Evolutionary conservation across 2,797 vertebrate species (phyloP).

Genomic region (Enteromius treurensis): DNA sequence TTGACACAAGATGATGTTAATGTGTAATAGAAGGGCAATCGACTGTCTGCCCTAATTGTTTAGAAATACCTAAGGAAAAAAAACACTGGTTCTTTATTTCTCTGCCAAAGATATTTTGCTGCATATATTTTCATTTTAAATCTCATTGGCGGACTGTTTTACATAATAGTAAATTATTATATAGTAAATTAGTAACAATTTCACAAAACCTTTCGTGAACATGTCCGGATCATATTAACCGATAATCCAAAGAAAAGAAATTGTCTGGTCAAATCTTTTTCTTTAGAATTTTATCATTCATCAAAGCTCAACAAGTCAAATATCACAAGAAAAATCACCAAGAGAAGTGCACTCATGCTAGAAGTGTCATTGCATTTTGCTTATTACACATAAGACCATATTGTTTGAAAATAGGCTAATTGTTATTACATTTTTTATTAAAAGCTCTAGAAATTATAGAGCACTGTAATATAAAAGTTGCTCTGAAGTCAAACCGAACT

Average conservation of each 20-base stretch:
- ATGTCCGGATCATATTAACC: neutral
- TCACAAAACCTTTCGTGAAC: neutral
- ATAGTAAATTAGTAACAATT: neutral
- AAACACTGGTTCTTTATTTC: neutral
- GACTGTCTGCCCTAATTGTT: neutral
- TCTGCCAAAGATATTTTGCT: neutral
- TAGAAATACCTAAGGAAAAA: neutral
- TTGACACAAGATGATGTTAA: neutral
- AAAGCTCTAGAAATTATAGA: neutral
- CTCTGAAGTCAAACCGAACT: neutral
- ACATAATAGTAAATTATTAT: neutral
- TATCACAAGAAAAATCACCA: neutral
- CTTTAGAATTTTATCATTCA: neutral
- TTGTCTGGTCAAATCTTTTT: neutral
- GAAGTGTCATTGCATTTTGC: neutral
- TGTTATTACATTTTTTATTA: neutral
- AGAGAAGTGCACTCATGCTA: neutral
- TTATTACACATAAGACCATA: neutral
- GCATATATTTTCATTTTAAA: conserved; percentile 1
- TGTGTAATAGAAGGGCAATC: conserved; percentile 4
- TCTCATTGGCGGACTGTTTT: neutral
- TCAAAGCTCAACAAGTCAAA: neutral
- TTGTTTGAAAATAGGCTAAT: neutral
- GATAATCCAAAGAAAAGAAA: neutral
- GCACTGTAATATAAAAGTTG: neutral